Evolutionary conservation across 2,888 invertebrate species (phyloP).

Genomic region (Nomada fabriciana): DNA sequence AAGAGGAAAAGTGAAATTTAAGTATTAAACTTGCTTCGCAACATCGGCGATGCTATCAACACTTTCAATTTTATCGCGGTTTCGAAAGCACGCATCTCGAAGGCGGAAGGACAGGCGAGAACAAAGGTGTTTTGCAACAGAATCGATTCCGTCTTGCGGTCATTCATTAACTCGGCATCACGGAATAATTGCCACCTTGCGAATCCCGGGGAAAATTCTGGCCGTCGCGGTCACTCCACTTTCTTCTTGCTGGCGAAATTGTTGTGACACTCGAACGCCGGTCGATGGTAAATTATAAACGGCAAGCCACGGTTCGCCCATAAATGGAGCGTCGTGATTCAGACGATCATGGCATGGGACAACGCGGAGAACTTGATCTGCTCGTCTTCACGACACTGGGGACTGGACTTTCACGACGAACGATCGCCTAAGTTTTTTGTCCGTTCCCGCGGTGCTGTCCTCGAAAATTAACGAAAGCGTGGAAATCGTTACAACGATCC

Average conservation of each 20-base stretch:
- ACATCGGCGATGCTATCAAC: not conserved
- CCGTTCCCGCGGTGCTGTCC: not conserved
- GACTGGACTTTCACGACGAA: conserved; percentile 42
- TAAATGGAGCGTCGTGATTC: conserved; percentile 63
- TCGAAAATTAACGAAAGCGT: conserved; percentile 50
- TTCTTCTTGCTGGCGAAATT: conserved; percentile 28
- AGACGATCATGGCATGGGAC: conserved; percentile 40
- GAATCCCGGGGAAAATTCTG: not conserved
- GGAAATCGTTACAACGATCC: conserved; percentile 29
- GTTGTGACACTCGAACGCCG: conserved; percentile 17
- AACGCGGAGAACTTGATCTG: conserved; percentile 47
- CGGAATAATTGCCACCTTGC: conserved; percentile 28
- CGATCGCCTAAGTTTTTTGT: conserved; percentile 39
- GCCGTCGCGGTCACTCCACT: conserved; percentile 7
- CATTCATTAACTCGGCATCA: not conserved
- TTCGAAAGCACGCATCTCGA: not conserved
- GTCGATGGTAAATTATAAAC: conserved; percentile 54
- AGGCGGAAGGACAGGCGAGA: not conserved
- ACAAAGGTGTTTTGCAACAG: not conserved
- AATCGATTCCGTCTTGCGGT: not conserved
- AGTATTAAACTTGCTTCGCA: not conserved
- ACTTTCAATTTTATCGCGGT: not conserved
- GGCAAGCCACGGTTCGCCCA: conserved; percentile 49
- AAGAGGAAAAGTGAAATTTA: not conserved
- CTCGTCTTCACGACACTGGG: conserved; percentile 43